phyloP scores from a whole-genome alignment of 2,113 vertebrate species.

The Ptilonorhynchus violaceus region DNA sequence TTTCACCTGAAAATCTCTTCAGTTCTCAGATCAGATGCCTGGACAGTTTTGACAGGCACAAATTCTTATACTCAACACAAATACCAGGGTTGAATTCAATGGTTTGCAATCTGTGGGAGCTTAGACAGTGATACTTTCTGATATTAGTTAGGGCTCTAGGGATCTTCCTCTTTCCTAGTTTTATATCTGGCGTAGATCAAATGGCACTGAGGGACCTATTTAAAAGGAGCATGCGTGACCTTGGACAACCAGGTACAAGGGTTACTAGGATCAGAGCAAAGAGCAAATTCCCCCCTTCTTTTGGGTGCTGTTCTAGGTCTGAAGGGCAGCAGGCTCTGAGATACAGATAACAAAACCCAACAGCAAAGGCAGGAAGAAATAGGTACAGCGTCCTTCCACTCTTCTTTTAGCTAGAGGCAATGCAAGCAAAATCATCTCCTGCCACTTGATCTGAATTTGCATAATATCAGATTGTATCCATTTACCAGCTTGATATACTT shows the following conservation, averaged over 20 bases:
- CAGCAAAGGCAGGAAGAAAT: not conserved
- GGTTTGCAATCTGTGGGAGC: not conserved
- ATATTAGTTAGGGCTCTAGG: not conserved
- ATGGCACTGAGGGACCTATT: not conserved
- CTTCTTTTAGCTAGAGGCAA: not conserved
- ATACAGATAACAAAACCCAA: not conserved
- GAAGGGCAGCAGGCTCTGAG: not conserved
- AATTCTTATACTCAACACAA: not conserved
- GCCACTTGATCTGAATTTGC: slow-evolving; percentile 43
- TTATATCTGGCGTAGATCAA: not conserved
- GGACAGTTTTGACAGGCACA: not conserved
- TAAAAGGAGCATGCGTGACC: not conserved
- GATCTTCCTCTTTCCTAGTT: not conserved
- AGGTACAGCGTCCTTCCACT: not conserved
- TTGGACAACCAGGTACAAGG: not conserved
- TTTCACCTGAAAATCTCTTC: not conserved
- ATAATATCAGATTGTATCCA: slow-evolving; percentile 60
- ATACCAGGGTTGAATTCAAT: not conserved
- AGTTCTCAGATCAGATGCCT: not conserved
- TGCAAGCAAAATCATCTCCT: not conserved
- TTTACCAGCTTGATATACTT: slow-evolving; percentile 5
- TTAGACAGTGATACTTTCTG: not conserved
- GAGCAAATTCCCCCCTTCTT: not conserved
- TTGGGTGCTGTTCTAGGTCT: not conserved
- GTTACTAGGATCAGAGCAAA: not conserved